Evolutionary conservation across 1,140 invertebrate species (phyloP).

Genomic region (Tetragonula clypearis): DNA sequence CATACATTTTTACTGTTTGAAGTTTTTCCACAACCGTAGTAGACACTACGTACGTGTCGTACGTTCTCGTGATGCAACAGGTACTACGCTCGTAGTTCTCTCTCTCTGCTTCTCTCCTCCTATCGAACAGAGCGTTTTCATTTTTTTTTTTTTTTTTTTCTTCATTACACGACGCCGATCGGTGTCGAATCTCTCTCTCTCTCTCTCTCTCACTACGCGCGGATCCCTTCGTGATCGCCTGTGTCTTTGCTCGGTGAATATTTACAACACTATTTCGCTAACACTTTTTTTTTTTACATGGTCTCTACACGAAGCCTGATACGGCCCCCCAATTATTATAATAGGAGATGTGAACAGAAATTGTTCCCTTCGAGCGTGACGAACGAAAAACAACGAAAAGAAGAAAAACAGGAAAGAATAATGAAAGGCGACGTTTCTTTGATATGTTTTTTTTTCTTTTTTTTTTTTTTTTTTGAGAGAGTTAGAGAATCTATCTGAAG

Average conservation of each 20-base stretch:
- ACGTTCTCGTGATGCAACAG: conserved; percentile 65
- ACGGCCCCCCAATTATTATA: conserved; percentile 2
- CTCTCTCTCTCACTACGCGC: neutral
- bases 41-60: conserved; percentile 51
- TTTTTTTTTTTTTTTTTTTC: neutral
- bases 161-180: conserved; percentile 18
- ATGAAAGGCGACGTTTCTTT: conserved; percentile 60
- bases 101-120: conserved; percentile 14
- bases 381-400: neutral
- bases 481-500: conserved; percentile 52
- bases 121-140: neutral
- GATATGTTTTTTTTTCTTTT: conserved; percentile 57
- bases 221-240: neutral
- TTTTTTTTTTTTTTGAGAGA: conserved; percentile 28
- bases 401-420: conserved; percentile 3
- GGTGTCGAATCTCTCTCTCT: neutral
- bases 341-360: conserved; percentile 16
- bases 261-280: conserved; percentile 47
- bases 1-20: conserved; percentile 45
- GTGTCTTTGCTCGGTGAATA: conserved; percentile 30
- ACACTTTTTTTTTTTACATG: conserved; percentile 44
- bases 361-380: conserved; percentile 24
- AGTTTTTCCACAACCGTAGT: conserved; percentile 32
- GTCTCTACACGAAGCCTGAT: conserved; percentile 7
- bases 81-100: conserved; percentile 58